A percentile compares a stretch with the other conserved stretches of the same genome.
These are phyloP conservation scores for Anolis apletophallus DNA, from an alignment of 2,797 vertebrate genomes.

Conservation along the genomic window DNA sequence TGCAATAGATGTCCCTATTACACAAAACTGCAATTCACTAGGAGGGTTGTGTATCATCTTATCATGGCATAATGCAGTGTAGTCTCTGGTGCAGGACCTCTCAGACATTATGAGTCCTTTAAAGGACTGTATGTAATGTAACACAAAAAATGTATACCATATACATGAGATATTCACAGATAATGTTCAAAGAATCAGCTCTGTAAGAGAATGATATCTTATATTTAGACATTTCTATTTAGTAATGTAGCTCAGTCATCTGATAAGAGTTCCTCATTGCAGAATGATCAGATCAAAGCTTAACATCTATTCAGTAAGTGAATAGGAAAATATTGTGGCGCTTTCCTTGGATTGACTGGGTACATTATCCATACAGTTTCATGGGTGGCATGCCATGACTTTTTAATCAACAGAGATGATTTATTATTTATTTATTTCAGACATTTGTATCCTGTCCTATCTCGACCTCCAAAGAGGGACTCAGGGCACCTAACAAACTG, in stretches of 20 bases:
- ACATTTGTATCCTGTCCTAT: no score
- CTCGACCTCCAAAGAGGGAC: no score
- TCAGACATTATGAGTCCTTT: neutral
- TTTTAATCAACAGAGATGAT: no score
- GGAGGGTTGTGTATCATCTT: no score
- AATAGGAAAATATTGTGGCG: neutral
- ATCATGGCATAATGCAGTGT: no score
- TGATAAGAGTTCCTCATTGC: constrained; percentile 64
- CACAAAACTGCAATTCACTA: no score
- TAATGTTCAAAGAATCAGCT: constrained; percentile 64
- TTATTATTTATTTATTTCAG: no score
- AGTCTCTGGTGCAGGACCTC: neutral
- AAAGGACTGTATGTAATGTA: neutral
- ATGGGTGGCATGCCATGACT: no score
- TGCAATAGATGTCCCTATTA: no score
- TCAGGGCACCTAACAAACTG: no score
- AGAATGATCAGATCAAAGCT: constrained; percentile 35
- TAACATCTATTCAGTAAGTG: constrained; percentile 18
- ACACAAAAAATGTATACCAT: neutral
- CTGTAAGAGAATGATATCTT: constrained; percentile 60
- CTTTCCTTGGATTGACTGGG: neutral
- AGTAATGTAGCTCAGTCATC: constrained; percentile 58
- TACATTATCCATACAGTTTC: neutral
- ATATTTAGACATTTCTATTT: constrained; percentile 71
- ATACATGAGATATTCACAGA: constrained; percentile 40